Evolutionary conservation across 2,888 invertebrate genomes (phyloP).

Genomic region (Psylliodes chrysocephalus): DNA sequence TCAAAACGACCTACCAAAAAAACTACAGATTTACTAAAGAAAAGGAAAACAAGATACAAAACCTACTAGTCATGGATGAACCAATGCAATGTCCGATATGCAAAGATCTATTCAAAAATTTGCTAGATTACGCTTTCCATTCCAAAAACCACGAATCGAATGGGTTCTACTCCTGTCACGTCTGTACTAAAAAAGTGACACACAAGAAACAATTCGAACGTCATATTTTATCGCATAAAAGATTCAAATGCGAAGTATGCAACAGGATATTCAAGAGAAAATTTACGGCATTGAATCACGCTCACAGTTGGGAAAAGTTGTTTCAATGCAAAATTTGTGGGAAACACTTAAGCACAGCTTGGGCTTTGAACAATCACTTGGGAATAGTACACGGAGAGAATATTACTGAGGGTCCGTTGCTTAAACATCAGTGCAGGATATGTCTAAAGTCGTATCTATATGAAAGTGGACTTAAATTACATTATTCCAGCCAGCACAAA

Average conservation of each 20-base stretch:
- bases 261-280: constrained; percentile 53
- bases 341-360: constrained; percentile 51
- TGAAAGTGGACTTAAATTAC: constrained; percentile 58
- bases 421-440: constrained; percentile 63
- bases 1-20: background rate
- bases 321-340: constrained; percentile 58
- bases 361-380: constrained; percentile 37
- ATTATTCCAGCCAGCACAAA: constrained; percentile 56
- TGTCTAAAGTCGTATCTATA: constrained; percentile 63
- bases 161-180: constrained; percentile 51
- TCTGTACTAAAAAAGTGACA: constrained; percentile 46
- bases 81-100: constrained; percentile 67
- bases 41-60: constrained; percentile 37
- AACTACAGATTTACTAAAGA: constrained; percentile 22
- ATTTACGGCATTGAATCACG: constrained; percentile 37
- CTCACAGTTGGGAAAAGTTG: constrained; percentile 47
- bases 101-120: constrained; percentile 63
- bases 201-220: constrained; percentile 52
- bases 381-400: constrained; percentile 63
- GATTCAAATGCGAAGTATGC: constrained; percentile 56
- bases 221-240: constrained; percentile 63
- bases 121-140: constrained; percentile 46
- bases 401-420: constrained; percentile 49
- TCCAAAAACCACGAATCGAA: constrained; percentile 51
- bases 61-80: constrained; percentile 34